Conservation (phyloP, 2,797 vertebrate genomes). For the Mormyrus proboscirostris region DNA sequence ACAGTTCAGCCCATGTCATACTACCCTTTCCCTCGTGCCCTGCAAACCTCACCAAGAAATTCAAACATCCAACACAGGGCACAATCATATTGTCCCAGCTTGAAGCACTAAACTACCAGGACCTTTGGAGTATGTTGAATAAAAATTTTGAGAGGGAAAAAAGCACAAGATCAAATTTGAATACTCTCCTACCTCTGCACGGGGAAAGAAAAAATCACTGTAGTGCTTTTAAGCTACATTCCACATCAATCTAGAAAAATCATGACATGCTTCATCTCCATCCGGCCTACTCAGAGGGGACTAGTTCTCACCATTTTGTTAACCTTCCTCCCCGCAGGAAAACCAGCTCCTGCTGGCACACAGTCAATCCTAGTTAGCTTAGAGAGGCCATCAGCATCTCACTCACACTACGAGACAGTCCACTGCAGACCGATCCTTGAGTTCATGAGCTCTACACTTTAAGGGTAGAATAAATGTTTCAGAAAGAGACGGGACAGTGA, state of each 20-base stretch:
- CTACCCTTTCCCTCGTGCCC: background rate
- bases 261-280: background rate
- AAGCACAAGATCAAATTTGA: background rate
- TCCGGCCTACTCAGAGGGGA: background rate
- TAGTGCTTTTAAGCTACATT: background rate
- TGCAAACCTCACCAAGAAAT: background rate
- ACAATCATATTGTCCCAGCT: background rate
- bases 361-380: background rate
- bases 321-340: conserved; percentile 15
- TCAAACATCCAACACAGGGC: background rate
- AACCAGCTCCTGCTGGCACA: background rate
- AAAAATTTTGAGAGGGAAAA: background rate
- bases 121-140: background rate
- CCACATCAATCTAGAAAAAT: conserved; percentile 14
- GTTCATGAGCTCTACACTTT: background rate
- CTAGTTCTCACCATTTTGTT: background rate
- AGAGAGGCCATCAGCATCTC: background rate
- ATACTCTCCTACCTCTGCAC: background rate
- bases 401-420: background rate
- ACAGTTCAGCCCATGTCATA: background rate
- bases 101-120: background rate
- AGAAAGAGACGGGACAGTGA: background rate
- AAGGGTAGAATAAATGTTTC: background rate
- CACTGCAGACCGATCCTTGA: background rate
- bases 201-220: background rate